Conservation (phyloP, 2,797 vertebrate species). For the Chiloscyllium punctatum region DNA sequence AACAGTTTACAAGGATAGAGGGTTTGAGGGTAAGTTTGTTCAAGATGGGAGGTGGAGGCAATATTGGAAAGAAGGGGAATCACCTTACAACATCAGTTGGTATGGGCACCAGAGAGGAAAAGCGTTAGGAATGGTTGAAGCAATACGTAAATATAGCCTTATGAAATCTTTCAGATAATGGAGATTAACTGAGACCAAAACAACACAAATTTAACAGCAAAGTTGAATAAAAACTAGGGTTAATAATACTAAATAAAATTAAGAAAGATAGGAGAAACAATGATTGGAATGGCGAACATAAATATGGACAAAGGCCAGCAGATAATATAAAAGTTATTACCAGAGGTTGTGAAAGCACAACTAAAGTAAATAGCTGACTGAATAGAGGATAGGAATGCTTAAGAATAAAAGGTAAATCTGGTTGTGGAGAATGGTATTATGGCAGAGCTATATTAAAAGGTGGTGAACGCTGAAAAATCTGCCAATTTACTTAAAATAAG, state of each 20-base stretch:
- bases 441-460: background rate
- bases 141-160: background rate
- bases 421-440: background rate
- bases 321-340: background rate
- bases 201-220: background rate
- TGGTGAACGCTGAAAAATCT: background rate
- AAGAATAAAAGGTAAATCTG: background rate
- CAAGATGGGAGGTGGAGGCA: background rate
- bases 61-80: background rate
- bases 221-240: background rate
- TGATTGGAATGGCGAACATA: background rate
- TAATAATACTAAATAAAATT: background rate
- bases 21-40: background rate
- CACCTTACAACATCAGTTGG: background rate
- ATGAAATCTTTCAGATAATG: background rate
- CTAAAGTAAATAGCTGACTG: background rate
- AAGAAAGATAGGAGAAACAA: background rate
- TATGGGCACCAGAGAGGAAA: background rate
- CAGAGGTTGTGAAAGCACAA: background rate
- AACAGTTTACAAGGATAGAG: background rate
- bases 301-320: background rate
- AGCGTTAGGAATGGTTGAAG: background rate
- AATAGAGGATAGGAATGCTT: background rate
- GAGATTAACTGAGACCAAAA: background rate
- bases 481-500: too few species aligned